These are phyloP conservation scores for Nemapogon koenigi DNA, from an alignment of 2,888 invertebrate species.

Conservation along the genomic window DNA sequence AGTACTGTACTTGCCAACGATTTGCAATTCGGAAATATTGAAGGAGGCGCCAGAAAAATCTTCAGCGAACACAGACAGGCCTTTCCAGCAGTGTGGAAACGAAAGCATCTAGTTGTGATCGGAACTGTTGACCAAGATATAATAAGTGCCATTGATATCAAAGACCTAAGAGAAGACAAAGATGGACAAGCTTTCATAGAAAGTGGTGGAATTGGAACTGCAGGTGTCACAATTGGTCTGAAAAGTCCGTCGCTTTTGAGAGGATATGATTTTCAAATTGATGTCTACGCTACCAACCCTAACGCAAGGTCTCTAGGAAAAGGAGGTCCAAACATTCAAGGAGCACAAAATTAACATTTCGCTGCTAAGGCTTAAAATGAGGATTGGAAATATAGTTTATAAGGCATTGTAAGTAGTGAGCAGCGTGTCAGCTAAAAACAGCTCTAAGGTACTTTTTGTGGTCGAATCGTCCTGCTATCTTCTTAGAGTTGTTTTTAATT, in stretches of 20 bases:
- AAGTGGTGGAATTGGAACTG: conserved; percentile 39
- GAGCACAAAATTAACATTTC: too few species aligned
- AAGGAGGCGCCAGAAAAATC: conserved; percentile 27
- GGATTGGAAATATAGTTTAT: too few species aligned
- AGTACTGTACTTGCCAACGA: too few species aligned
- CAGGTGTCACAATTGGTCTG: conserved; percentile 36
- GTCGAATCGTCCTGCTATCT: too few species aligned
- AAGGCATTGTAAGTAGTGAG: too few species aligned
- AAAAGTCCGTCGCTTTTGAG: conserved; percentile 41
- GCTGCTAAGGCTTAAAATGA: too few species aligned
- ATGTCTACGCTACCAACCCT: conserved; percentile 33
- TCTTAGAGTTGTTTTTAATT: too few species aligned
- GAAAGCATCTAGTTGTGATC: conserved; percentile 36
- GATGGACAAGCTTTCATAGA: conserved; percentile 38
- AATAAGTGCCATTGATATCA: conserved; percentile 38
- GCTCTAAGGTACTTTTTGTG: too few species aligned
- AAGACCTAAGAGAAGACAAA: conserved; percentile 40
- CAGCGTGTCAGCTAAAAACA: too few species aligned
- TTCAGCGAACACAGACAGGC: conserved; percentile 39
- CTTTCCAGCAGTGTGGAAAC: conserved; percentile 40
- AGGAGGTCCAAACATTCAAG: too few species aligned
- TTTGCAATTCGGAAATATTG: background rate
- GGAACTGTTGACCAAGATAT: conserved; percentile 32
- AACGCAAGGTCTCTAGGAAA: conserved; percentile 26
- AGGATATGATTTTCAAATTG: conserved; percentile 43